Base-by-base conservation (phyloP, 2,113 vertebrate species). In the Acanthochromis polyacanthus region DNA sequence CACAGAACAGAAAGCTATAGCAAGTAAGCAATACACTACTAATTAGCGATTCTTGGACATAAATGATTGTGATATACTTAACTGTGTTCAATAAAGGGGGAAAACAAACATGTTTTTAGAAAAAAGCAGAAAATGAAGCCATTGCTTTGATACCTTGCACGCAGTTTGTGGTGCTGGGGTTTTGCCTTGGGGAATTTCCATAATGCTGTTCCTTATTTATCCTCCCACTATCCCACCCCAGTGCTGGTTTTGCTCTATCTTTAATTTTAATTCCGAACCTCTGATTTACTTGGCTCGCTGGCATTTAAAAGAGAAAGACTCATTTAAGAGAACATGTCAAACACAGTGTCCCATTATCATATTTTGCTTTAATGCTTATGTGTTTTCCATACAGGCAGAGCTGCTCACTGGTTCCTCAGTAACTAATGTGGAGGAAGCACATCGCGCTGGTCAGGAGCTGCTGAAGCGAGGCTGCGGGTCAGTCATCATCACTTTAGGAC, bases 401-500 rank as follows among this genome's bases (percentile, higher is more conserved):
- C 94, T 98, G 88, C 91, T 99, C 84, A 99, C 96, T 0, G 94
- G 95, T 22, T 82, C 92, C 61, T 25, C 83, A 0, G 97, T 98
- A 10, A 7, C 84, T 55, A 95, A 75, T 55, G 85, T 93, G 14
- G 94, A 93, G 43, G 96, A 96, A 10, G 97, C 97, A 6, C 92
- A 82, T 55, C 88, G 69, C 59, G 97, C 94, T 16, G 93, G 95
- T 3, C 65, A 5, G 76, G 84, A 94, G 84, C 95, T 99, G 83
- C 62, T 96, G 87, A 87, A 64, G 43, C 94, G 95, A 89, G 97
- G 98, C 70, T 99, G 98, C 81, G 90, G 89, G 60, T 85, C 95
- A 0, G 95, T 95, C 10, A 91, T 99, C 83, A 52, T 99, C 90
- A 99, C 98, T 50, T 83, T 99, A 83, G 97, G 98, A 80, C 93